phyloP scores from a whole-genome alignment of 2,797 vertebrate genomes.

The Enteromius radiatus region DNA sequence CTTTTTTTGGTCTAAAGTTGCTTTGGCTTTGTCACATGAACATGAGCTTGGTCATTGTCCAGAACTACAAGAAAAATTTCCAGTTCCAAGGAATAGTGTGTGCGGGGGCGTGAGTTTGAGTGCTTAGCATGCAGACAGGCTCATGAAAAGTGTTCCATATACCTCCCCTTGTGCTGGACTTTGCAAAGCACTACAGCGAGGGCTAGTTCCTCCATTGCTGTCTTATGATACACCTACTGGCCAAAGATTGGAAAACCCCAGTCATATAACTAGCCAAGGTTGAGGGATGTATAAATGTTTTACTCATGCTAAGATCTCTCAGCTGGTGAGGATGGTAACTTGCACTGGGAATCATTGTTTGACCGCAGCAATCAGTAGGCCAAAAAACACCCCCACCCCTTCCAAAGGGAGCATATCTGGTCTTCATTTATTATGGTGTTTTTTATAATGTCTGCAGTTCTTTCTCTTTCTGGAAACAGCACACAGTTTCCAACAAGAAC shows the following conservation, averaged over 20 bases:
- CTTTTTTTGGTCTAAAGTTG: constrained; percentile 64
- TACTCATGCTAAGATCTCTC: constrained; percentile 45
- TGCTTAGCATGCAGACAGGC: constrained; percentile 66
- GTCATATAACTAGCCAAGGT: constrained; percentile 62
- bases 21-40: constrained; percentile 68
- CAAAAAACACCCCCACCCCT: constrained; percentile 56
- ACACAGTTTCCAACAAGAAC: constrained; percentile 59
- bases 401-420: constrained; percentile 65
- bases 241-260: constrained; percentile 74
- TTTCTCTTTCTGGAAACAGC: constrained; percentile 68
- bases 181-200: constrained; percentile 67
- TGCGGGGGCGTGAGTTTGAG: constrained; percentile 65
- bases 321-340: constrained; percentile 40
- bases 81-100: constrained; percentile 73
- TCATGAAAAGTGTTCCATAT: constrained; percentile 75
- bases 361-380: constrained; percentile 32
- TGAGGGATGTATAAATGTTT: constrained; percentile 57
- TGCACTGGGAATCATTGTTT: constrained; percentile 30
- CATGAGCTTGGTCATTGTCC: constrained; percentile 76
- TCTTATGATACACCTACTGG: constrained; percentile 62
- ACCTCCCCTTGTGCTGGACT: constrained; percentile 68
- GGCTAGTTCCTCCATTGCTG: constrained; percentile 65
- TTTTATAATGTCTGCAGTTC: constrained; percentile 70
- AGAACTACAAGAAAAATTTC: constrained; percentile 73
- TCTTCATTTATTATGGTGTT: constrained; percentile 71